Conservation (phyloP, 2,797 vertebrate species). For the Channa striata region DNA sequence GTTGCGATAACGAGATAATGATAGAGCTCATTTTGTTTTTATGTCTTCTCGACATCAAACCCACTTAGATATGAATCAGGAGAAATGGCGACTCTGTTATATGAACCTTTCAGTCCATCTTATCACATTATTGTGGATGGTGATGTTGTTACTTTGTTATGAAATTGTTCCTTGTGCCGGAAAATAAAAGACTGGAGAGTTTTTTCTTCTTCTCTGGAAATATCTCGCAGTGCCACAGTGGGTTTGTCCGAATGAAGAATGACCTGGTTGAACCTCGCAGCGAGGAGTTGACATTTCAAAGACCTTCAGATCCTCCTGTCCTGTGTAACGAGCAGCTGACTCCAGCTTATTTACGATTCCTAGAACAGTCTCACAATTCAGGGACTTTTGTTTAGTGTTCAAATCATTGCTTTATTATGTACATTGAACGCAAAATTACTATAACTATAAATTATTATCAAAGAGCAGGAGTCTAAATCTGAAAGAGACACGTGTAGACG, state of each 20-base stretch:
- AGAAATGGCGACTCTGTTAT: constrained; percentile 8
- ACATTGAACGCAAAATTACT: too few relatives aligned
- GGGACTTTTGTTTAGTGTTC: too few relatives aligned
- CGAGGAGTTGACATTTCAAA: constrained; percentile 28
- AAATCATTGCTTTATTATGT: too few relatives aligned
- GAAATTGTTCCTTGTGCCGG: constrained; percentile 13
- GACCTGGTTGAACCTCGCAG: constrained; percentile 3
- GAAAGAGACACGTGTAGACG: too few relatives aligned
- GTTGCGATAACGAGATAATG: background rate
- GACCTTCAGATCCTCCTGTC: constrained; percentile 38
- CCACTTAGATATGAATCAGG: constrained; percentile 1
- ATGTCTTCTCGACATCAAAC: constrained; percentile 2
- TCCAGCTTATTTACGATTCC: too few relatives aligned
- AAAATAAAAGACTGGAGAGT: background rate
- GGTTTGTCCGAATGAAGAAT: constrained; percentile 22
- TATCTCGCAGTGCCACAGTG: background rate
- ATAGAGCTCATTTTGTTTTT: constrained; percentile 6
- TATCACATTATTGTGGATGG: constrained; percentile 24
- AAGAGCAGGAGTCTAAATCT: too few relatives aligned
- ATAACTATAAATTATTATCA: too few relatives aligned
- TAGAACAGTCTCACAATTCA: too few relatives aligned
- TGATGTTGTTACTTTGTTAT: constrained; percentile 39
- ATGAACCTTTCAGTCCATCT: constrained; percentile 25
- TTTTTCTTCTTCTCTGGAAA: background rate
- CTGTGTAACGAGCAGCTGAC: constrained; percentile 10